Conservation (phyloP, 2,113 vertebrate genomes). For the Myodes glareolus region DNA sequence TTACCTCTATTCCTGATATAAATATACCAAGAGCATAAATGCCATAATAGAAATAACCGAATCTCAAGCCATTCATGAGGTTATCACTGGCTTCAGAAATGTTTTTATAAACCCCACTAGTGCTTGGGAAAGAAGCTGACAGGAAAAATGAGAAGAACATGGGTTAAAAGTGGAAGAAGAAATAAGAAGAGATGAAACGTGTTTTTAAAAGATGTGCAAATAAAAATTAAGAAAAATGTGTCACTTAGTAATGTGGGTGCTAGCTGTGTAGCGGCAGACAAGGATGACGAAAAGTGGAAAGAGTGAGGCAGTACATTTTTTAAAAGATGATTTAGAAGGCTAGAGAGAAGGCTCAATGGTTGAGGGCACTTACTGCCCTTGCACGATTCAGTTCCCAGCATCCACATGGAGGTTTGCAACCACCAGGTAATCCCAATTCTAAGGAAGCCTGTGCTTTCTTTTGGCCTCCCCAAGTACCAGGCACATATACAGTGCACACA, state of each 20-base stretch:
- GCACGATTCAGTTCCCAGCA: neutral
- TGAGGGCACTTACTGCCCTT: neutral
- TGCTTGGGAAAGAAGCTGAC: slow-evolving; percentile 15
- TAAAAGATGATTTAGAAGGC: neutral
- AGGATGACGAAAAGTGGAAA: neutral
- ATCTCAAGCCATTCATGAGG: neutral
- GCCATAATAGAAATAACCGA: slow-evolving; percentile 32
- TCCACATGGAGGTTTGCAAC: neutral
- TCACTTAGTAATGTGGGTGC: neutral
- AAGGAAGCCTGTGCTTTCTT: neutral
- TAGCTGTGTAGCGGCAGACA: neutral
- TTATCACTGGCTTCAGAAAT: neutral
- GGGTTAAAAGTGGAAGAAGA: slow-evolving; percentile 33
- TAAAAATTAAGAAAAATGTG: neutral
- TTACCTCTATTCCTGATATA: slow-evolving; percentile 33
- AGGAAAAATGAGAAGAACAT: slow-evolving; percentile 35
- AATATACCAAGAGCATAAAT: neutral
- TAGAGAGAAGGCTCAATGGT: neutral
- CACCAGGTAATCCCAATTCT: neutral
- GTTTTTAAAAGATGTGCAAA: neutral
- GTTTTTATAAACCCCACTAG: slow-evolving; percentile 6
- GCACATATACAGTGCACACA: neutral
- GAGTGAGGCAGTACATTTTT: neutral
- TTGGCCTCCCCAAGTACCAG: neutral
- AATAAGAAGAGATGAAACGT: neutral